A percentile compares a stretch with the other conserved stretches of the same genome.
Conservation (phyloP, 2,113 vertebrate species). For the Hippoglossus stenolepis region DNA sequence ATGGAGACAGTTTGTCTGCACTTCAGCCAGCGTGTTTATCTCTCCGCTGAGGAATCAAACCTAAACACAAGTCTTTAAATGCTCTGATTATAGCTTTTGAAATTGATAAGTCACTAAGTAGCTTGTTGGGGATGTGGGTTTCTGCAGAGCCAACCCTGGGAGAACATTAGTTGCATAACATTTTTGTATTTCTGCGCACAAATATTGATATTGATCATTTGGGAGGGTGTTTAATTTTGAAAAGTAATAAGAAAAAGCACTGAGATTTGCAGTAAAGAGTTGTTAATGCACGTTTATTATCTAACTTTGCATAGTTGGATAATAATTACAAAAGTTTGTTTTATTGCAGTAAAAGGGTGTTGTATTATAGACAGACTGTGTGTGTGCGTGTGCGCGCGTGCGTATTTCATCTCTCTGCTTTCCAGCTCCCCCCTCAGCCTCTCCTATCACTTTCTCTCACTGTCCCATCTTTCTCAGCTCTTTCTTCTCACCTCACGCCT, state of each 20-base stretch:
- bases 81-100: no score
- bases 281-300: no score
- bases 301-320: no score
- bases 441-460: no score
- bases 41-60: no score
- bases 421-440: neutral
- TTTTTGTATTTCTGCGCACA: neutral
- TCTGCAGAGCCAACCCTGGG: neutral
- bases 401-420: neutral
- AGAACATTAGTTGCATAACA: neutral
- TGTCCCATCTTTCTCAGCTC: constrained; percentile 7
- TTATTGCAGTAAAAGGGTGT: no score
- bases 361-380: no score
- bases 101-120: neutral
- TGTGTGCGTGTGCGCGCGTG: no score
- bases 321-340: no score
- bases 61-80: no score
- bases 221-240: neutral
- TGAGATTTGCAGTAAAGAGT: neutral
- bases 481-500: constrained; percentile 2
- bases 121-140: neutral
- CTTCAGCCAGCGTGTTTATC: no score
- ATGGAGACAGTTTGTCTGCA: no score
- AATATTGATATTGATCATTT: neutral
- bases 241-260: neutral